A percentile compares a stretch with the other conserved stretches of the same genome.
These are phyloP conservation scores for Drosophila azteca DNA, from an alignment of 1,140 invertebrate species.

Conservation along the genomic window DNA sequence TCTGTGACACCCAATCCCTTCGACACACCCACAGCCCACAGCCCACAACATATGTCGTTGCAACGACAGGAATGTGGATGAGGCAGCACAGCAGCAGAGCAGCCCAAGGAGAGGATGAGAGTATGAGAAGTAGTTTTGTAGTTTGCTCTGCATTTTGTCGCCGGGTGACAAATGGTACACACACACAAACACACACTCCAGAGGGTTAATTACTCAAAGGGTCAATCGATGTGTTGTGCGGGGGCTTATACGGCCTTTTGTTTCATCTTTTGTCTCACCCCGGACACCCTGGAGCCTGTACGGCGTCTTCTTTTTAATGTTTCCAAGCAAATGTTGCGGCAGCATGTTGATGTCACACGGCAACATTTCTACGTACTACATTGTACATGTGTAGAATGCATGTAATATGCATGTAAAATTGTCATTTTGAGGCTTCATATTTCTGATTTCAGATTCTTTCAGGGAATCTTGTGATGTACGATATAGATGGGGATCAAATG, in stretches of 20 bases:
- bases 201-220: constrained; percentile 66
- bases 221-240: constrained; percentile 43
- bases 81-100: constrained; percentile 11
- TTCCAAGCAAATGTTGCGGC: constrained; percentile 3
- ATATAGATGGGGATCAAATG: too few relatives aligned
- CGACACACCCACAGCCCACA: constrained; percentile 17
- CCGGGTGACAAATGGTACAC: constrained; percentile 60
- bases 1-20: constrained; percentile 66
- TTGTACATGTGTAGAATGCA: too few relatives aligned
- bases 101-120: neutral
- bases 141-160: constrained; percentile 43
- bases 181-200: constrained; percentile 17
- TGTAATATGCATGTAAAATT: too few relatives aligned
- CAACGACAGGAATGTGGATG: constrained; percentile 17
- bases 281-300: neutral
- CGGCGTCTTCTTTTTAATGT: too few relatives aligned
- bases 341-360: too few relatives aligned
- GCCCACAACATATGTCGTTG: constrained; percentile 42
- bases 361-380: too few relatives aligned
- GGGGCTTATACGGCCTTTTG: constrained; percentile 24
- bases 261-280: neutral
- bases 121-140: constrained; percentile 10
- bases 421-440: too few relatives aligned
- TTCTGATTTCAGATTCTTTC: too few relatives aligned
- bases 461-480: too few relatives aligned